Evolutionary conservation across 2,113 vertebrate species (phyloP), one percentile per base, ranked within the genome.

Genomic region (Pachypanchax playfairii): DNA sequence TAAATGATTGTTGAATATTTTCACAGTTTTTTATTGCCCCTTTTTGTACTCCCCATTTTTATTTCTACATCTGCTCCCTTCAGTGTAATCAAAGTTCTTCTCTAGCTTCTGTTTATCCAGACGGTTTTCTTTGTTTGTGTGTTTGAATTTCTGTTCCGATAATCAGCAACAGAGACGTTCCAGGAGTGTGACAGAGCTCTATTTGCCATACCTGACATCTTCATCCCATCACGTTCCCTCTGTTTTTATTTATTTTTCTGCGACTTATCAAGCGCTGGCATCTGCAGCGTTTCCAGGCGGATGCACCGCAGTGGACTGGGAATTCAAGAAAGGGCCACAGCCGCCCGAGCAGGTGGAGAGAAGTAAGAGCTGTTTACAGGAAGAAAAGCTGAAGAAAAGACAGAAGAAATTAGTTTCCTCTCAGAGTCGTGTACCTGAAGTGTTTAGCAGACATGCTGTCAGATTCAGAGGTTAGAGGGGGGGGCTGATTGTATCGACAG

Each of bases 151-250:
- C 58, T 58, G 68, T 65, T 90, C 83, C 75, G 73, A 83, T 88
- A 87, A 87, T 81, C 86, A 87, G 68, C 74, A 85, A 90, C 86
- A 88, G 81, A 90, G 89, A 88, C 82, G 79, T 90, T 86, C 68
- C 55, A 82, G 50, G 29, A 84, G 75, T 85, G 86, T 89, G 86
- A 88, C 89, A 87, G 86, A 86, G 86, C 82, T 88, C 70, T 84
- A 87, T 91, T 91, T 89, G 87, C 88, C 88, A 90, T 88, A 90
- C 89, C 87, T 86, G 85, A 92, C 85, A 85, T 91, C 91, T 92
- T 91, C 84, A 92, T 92, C 85, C 86, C 55, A 75, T 85, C 80
- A 63, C 64, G 81, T 88, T 78, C 18, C 73, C 80, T 74, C 65
- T 83, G 67, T 73, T 24, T 39, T 24, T 43, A 21, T 58, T 64